phyloP scores from a whole-genome alignment of 2,888 invertebrate species.

The Pollenia labialis region DNA sequence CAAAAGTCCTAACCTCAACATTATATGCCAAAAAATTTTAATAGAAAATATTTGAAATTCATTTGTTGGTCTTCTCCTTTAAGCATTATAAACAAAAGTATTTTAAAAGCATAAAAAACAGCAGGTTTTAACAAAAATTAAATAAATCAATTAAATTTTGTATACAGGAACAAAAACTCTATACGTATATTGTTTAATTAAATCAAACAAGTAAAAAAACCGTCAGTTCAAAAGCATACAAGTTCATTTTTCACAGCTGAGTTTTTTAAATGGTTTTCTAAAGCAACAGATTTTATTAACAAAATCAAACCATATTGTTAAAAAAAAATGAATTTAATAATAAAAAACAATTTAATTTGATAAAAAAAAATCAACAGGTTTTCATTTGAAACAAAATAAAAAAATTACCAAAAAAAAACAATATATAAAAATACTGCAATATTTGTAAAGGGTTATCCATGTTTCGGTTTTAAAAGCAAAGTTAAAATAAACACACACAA shows the following conservation, averaged over 20 bases:
- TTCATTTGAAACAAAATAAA: slow-evolving; percentile 31
- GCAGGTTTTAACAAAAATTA: neutral
- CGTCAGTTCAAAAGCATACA: slow-evolving; percentile 19
- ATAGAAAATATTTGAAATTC: too few species aligned
- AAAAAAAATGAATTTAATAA: neutral
- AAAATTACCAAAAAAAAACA: neutral
- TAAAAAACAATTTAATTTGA: slow-evolving; percentile 5
- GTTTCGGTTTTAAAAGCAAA: too few species aligned
- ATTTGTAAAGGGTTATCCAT: too few species aligned
- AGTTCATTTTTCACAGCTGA: slow-evolving; percentile 53
- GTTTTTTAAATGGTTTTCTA: slow-evolving; percentile 11
- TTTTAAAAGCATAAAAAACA: neutral
- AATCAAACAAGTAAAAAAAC: slow-evolving; percentile 23
- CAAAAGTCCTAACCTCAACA: too few species aligned
- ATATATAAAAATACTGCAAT: too few species aligned
- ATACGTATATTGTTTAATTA: slow-evolving; percentile 12
- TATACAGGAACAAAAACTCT: slow-evolving; percentile 27
- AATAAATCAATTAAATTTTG: slow-evolving; percentile 46
- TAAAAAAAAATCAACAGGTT: slow-evolving; percentile 57
- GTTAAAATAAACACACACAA: too few species aligned
- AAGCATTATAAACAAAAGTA: too few species aligned
- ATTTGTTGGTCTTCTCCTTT: too few species aligned
- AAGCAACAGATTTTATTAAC: slow-evolving; percentile 24
- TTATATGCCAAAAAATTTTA: too few species aligned
- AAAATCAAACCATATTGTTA: slow-evolving; percentile 21